Evolutionary conservation across 2,797 vertebrate genomes (phyloP).

Genomic region (Chromobotia macracanthus): DNA sequence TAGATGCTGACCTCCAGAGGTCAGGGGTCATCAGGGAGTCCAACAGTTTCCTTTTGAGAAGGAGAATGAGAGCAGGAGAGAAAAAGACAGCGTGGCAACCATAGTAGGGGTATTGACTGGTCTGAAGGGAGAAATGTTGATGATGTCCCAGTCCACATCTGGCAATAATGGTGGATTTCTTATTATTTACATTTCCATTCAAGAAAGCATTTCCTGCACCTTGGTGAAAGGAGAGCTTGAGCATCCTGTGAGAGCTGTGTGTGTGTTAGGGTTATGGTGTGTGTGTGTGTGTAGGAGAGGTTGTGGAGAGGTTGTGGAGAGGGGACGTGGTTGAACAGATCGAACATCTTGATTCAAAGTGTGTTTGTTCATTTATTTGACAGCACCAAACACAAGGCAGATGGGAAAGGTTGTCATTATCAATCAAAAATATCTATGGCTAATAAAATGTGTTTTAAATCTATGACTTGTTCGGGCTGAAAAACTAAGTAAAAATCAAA

Average conservation of each 20-base stretch:
- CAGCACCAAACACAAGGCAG: not conserved
- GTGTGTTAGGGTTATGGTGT: conserved; percentile 37
- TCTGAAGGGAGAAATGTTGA: conserved; percentile 43
- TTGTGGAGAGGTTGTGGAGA: conserved; percentile 27
- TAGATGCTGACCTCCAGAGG: conserved; percentile 81
- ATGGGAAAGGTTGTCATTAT: conserved; percentile 17
- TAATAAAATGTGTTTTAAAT: not conserved
- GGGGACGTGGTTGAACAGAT: conserved; percentile 6
- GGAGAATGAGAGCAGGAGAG: not conserved
- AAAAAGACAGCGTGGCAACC: not conserved
- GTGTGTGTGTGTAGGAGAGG: conserved; percentile 32
- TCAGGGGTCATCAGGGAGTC: conserved; percentile 80
- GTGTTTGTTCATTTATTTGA: conserved; percentile 17
- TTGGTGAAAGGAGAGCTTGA: conserved; percentile 55
- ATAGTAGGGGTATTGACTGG: conserved; percentile 40
- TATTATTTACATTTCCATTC: conserved; percentile 58
- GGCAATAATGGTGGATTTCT: conserved; percentile 57
- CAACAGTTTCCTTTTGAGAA: conserved; percentile 82
- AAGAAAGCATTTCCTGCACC: conserved; percentile 56
- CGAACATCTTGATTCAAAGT: not conserved
- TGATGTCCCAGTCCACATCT: conserved; percentile 57
- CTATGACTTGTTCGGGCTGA: not conserved
- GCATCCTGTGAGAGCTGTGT: conserved; percentile 39
- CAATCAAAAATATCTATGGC: not conserved
- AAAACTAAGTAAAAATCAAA: not conserved